Evolutionary conservation across 2,888 invertebrate genomes (phyloP).

Genomic region (Ctenicera cuprea): DNA sequence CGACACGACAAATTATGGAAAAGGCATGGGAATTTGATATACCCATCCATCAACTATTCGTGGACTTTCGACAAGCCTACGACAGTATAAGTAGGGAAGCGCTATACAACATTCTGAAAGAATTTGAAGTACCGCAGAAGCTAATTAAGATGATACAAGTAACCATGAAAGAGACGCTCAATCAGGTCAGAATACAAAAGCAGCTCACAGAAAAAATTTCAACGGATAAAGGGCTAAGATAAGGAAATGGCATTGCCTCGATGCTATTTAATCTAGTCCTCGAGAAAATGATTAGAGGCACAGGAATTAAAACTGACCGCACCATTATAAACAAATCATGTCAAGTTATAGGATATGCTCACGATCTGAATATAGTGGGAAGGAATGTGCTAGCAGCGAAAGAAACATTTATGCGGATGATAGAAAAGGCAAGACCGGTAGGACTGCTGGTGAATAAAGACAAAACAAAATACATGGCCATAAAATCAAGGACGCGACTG

Average conservation of each 20-base stretch:
- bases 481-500: background rate
- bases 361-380: background rate
- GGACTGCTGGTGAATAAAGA: background rate
- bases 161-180: background rate
- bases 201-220: background rate
- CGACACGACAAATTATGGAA: background rate
- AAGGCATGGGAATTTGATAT: no score
- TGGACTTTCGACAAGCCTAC: no score
- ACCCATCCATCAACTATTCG: no score
- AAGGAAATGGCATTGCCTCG: background rate
- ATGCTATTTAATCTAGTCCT: background rate
- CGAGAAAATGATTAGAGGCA: constrained; percentile 1
- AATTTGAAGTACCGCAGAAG: no score
- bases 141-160: no score
- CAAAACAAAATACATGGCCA: background rate
- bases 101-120: no score
- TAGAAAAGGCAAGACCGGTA: background rate
- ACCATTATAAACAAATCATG: background rate
- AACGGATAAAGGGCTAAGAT: no score
- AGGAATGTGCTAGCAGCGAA: background rate
- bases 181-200: background rate
- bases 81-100: no score
- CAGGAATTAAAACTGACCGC: background rate
- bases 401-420: background rate
- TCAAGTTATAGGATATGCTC: background rate